A percentile compares a stretch with the other conserved stretches of the same genome.
Evolutionary conservation across 2,113 vertebrate species (phyloP).

Genomic region (Elephas maximus): DNA sequence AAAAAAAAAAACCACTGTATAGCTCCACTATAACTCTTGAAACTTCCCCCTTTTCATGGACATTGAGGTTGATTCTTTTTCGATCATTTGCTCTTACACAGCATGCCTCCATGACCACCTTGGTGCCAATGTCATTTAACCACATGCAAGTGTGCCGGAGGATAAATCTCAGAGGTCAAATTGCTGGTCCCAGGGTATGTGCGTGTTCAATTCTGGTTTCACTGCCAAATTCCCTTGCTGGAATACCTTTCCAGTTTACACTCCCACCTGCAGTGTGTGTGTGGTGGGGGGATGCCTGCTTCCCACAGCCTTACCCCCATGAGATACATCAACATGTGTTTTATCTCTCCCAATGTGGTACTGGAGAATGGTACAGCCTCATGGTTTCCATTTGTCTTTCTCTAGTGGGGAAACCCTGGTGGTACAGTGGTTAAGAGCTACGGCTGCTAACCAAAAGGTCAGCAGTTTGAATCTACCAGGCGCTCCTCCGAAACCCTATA

Average conservation of each 20-base stretch:
- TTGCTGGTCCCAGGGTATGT: not conserved
- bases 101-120: not conserved
- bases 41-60: not conserved
- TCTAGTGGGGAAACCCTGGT: too few relatives aligned
- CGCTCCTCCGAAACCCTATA: too few relatives aligned
- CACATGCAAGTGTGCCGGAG: not conserved
- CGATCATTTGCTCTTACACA: not conserved
- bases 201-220: not conserved
- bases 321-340: rapidly evolving
- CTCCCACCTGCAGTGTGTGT: rapidly evolving
- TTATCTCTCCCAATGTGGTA: not conserved
- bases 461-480: not conserved
- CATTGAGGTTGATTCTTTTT: not conserved
- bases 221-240: not conserved
- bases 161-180: not conserved
- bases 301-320: not conserved
- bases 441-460: not conserved
- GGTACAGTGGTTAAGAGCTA: not conserved
- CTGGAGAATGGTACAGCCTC: rapidly evolving
- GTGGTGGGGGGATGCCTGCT: too few relatives aligned
- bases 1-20: too few relatives aligned
- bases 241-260: not conserved
- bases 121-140: not conserved
- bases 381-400: not conserved
- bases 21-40: not conserved